phyloP scores from a whole-genome alignment of 2,113 vertebrate species.

The Trematocara macrostoma region DNA sequence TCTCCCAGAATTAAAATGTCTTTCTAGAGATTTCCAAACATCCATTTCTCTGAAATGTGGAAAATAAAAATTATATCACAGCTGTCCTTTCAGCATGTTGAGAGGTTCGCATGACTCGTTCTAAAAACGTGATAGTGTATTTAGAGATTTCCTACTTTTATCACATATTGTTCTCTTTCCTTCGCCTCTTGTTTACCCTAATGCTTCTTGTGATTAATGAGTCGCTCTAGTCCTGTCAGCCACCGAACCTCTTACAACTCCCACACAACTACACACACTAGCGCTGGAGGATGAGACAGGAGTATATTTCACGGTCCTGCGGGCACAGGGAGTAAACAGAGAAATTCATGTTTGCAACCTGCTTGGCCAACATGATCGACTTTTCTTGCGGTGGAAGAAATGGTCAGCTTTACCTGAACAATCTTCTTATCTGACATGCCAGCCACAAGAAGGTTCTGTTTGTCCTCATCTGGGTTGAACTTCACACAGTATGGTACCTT shows the following conservation, averaged over 20 bases:
- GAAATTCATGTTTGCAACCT: not conserved
- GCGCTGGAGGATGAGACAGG: not conserved
- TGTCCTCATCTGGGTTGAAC: constrained; percentile 98
- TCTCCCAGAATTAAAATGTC: not conserved
- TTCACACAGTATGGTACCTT: constrained; percentile 99
- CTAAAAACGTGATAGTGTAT: not conserved
- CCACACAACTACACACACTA: not conserved
- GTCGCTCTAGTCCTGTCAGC: constrained; percentile 37
- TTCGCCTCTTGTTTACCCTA: not conserved
- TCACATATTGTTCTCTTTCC: not conserved
- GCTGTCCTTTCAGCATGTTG: not conserved
- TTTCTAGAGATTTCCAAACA: not conserved
- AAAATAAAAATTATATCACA: not conserved
- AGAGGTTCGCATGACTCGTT: not conserved
- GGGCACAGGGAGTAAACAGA: not conserved
- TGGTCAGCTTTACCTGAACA: constrained; percentile 80
- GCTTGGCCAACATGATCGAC: not conserved
- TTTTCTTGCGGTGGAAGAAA: not conserved
- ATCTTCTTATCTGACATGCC: constrained; percentile 99
- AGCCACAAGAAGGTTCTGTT: constrained; percentile 94
- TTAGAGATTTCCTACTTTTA: not conserved
- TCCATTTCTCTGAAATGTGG: not conserved
- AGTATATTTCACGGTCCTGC: constrained; percentile 10
- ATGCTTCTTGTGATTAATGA: constrained; percentile 32
- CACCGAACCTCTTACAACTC: not conserved